These are phyloP conservation scores for Neocrepidodera transversa DNA, from an alignment of 2,888 invertebrate genomes.

Conservation along the genomic window DNA sequence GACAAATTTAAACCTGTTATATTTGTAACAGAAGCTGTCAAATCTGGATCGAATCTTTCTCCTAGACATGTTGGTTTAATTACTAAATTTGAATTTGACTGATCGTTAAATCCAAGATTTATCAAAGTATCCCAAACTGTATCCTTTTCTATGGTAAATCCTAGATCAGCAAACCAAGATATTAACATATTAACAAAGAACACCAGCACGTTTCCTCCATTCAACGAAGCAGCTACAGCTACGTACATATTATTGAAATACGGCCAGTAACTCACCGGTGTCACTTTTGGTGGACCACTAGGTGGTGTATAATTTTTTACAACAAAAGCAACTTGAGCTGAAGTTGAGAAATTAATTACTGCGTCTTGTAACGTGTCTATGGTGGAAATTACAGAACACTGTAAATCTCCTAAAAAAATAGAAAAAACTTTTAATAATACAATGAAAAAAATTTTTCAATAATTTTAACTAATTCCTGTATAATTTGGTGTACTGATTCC, in stretches of 20 bases:
- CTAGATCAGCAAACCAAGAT: slow-evolving; percentile 79
- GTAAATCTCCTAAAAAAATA: slow-evolving; percentile 87
- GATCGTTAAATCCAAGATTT: slow-evolving; percentile 65
- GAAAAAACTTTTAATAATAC: no score
- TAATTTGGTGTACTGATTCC: no score
- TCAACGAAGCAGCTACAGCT: slow-evolving; percentile 84
- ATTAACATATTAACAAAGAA: slow-evolving; percentile 81
- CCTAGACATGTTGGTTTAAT: slow-evolving; percentile 77
- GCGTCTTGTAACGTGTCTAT: slow-evolving; percentile 70
- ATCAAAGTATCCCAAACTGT: slow-evolving; percentile 80
- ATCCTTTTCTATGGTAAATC: slow-evolving; percentile 46
- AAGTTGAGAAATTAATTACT: slow-evolving; percentile 85
- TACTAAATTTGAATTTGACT: slow-evolving; percentile 65
- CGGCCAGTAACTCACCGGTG: slow-evolving; percentile 57
- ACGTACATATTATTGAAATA: slow-evolving; percentile 75
- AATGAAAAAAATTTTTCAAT: no score
- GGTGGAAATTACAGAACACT: slow-evolving; percentile 80
- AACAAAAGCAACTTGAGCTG: slow-evolving; percentile 82
- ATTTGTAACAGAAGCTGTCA: slow-evolving; percentile 71
- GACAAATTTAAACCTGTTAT: slow-evolving; percentile 76
- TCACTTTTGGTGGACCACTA: slow-evolving; percentile 44
- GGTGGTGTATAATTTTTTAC: slow-evolving; percentile 63
- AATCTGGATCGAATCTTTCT: slow-evolving; percentile 75
- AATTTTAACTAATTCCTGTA: no score
- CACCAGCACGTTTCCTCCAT: slow-evolving; percentile 81